These are phyloP conservation scores for Bhutanitis thaidina DNA, from an alignment of 2,888 invertebrate species.

Conservation along the genomic window DNA sequence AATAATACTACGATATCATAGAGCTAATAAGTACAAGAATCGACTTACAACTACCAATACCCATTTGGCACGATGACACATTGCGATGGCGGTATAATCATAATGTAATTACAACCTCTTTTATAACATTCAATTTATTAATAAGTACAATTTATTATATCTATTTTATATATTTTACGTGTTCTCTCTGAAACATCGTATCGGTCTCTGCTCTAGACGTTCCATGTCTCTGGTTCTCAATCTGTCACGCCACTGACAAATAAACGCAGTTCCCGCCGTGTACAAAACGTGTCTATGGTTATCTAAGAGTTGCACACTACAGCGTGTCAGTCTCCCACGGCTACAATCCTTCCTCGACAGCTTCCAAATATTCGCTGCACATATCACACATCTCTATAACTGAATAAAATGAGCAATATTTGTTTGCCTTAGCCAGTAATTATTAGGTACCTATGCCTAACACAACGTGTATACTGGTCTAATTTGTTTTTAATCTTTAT, in stretches of 20 bases:
- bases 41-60: constrained; percentile 69
- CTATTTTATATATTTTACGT: constrained; percentile 55
- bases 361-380: constrained; percentile 20
- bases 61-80: constrained; percentile 52
- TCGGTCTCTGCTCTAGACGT: constrained; percentile 14
- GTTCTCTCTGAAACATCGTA: constrained; percentile 56
- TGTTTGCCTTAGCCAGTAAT: constrained; percentile 28
- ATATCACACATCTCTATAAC: constrained; percentile 24
- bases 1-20: constrained; percentile 72
- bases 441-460: constrained; percentile 28
- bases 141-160: constrained; percentile 65
- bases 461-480: constrained; percentile 35
- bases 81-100: constrained; percentile 51
- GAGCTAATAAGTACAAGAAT: constrained; percentile 74
- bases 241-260: neutral
- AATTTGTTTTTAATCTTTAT: constrained; percentile 39
- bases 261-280: neutral
- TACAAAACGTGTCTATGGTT: neutral
- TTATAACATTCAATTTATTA: constrained; percentile 67
- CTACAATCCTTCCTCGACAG: constrained; percentile 23
- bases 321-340: neutral
- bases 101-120: constrained; percentile 74
- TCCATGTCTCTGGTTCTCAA: neutral
- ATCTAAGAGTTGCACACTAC: neutral
- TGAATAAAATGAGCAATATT: constrained; percentile 31